A percentile compares a stretch with the other conserved stretches of the same genome.
These are phyloP conservation scores for Drymodes brunneopygia DNA, from an alignment of 2,113 vertebrate species.

Conservation along the genomic window DNA sequence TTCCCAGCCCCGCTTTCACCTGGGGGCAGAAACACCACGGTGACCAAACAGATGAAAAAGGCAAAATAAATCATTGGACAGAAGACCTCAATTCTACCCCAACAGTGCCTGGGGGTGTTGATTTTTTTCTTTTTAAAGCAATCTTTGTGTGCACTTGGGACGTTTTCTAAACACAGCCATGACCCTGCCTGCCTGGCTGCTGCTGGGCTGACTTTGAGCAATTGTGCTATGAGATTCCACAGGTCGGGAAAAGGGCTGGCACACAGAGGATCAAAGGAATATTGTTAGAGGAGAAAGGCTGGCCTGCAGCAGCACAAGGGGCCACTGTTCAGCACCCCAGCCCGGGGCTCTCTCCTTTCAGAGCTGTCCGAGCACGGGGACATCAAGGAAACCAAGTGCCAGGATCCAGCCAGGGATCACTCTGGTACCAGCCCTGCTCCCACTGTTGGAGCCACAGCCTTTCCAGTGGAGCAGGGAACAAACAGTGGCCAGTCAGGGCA, in stretches of 20 bases:
- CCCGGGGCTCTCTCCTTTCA: neutral
- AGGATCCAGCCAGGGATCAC: neutral
- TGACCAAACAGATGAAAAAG: neutral
- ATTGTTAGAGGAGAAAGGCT: slow-evolving; percentile 36
- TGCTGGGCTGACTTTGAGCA: neutral
- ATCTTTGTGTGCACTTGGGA: neutral
- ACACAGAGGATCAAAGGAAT: slow-evolving; percentile 42
- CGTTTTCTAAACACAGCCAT: neutral
- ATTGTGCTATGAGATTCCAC: neutral
- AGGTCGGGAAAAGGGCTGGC: neutral
- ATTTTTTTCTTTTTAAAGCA: neutral
- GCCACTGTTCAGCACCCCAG: slow-evolving; percentile 18
- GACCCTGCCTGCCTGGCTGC: neutral
- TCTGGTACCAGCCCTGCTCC: neutral
- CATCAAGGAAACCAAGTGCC: slow-evolving; percentile 17
- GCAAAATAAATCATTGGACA: neutral
- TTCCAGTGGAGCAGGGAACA: neutral
- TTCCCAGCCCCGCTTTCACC: slow-evolving; percentile 98
- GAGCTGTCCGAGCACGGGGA: neutral
- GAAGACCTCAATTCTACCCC: neutral
- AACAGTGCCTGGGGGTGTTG: fast-evolving
- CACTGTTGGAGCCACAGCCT: neutral
- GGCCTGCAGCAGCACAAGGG: slow-evolving; percentile 24
- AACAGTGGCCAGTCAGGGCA: neutral
- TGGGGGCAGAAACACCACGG: slow-evolving; percentile 45